These are phyloP conservation scores for Triplophysa siluroides DNA, from an alignment of 2,113 vertebrate genomes.

Conservation along the genomic window DNA sequence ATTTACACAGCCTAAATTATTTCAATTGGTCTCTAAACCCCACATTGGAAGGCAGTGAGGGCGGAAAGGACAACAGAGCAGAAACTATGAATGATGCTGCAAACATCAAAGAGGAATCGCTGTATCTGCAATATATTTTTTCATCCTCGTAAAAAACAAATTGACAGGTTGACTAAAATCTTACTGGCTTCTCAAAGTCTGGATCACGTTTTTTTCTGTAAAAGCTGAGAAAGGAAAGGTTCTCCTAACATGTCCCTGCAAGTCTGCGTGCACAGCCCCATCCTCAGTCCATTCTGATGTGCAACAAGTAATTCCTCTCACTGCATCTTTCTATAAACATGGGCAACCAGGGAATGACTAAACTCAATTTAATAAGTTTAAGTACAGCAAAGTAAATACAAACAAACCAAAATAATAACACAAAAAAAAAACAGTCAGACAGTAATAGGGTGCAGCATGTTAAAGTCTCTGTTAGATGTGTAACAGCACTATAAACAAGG, in stretches of 20 bases:
- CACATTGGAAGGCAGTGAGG: conserved; percentile 25
- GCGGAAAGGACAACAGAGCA: conserved; percentile 21
- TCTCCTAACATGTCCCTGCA: too few relatives aligned
- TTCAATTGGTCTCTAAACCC: conserved; percentile 25
- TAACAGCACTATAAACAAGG: conserved; percentile 16
- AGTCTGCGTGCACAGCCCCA: background rate
- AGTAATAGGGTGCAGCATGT: conserved; percentile 18
- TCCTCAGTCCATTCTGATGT: background rate
- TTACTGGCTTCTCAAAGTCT: conserved; percentile 5
- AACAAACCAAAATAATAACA: conserved; percentile 15
- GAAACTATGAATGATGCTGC: conserved; percentile 24
- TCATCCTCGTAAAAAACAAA: conserved; percentile 15
- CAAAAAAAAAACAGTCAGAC: background rate
- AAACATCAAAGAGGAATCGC: conserved; percentile 35
- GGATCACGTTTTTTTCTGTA: background rate
- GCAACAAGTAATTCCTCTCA: background rate
- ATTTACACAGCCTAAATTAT: conserved; percentile 17
- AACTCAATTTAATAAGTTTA: conserved; percentile 9
- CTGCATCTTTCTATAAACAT: background rate
- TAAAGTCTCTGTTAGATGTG: conserved; percentile 31
- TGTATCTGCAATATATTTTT: conserved; percentile 8
- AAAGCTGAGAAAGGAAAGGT: conserved; percentile 2
- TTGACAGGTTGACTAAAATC: conserved; percentile 10
- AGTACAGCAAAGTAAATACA: conserved; percentile 4
- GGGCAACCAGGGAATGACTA: conserved; percentile 7